Evolutionary conservation across 2,888 invertebrate species (phyloP).

Genomic region (Drosophila aldrichi): DNA sequence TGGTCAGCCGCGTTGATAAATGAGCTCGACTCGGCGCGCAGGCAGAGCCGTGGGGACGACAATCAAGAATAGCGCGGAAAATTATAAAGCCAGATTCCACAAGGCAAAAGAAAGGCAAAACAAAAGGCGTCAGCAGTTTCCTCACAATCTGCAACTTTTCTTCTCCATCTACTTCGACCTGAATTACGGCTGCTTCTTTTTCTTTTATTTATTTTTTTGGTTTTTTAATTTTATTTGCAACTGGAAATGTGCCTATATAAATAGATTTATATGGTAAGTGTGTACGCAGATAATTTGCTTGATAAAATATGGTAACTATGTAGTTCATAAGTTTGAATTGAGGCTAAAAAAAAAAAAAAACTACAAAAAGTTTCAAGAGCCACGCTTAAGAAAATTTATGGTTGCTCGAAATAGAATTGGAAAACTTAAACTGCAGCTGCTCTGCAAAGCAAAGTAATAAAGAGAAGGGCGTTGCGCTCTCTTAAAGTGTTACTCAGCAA

Average conservation of each 20-base stretch:
- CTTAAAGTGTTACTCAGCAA: background rate
- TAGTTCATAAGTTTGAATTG: constrained; percentile 45
- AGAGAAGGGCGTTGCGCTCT: background rate
- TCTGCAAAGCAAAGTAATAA: background rate
- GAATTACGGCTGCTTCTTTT: constrained; percentile 29
- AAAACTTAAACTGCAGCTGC: background rate
- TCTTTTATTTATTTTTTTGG: background rate
- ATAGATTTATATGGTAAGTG: constrained; percentile 11
- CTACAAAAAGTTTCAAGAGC: constrained; percentile 3
- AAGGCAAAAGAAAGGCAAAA: constrained; percentile 49
- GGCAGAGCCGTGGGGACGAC: constrained; percentile 31
- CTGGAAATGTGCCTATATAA: constrained; percentile 20
- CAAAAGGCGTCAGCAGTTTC: constrained; percentile 48
- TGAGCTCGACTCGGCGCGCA: constrained; percentile 52
- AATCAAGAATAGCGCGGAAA: constrained; percentile 76
- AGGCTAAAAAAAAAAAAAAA: constrained; percentile 15
- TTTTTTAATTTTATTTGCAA: constrained; percentile 34
- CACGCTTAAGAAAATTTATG: background rate
- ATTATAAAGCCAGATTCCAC: constrained; percentile 67
- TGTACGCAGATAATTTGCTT: constrained; percentile 25
- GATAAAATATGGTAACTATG: constrained; percentile 28
- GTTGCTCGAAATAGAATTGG: background rate
- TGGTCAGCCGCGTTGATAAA: constrained; percentile 73
- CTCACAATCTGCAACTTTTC: constrained; percentile 33
- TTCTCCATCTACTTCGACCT: constrained; percentile 4